A percentile compares a stretch with the other conserved stretches of the same genome.
phyloP scores from a whole-genome alignment of 2,797 vertebrate genomes.

The Cossypha dichroa region DNA sequence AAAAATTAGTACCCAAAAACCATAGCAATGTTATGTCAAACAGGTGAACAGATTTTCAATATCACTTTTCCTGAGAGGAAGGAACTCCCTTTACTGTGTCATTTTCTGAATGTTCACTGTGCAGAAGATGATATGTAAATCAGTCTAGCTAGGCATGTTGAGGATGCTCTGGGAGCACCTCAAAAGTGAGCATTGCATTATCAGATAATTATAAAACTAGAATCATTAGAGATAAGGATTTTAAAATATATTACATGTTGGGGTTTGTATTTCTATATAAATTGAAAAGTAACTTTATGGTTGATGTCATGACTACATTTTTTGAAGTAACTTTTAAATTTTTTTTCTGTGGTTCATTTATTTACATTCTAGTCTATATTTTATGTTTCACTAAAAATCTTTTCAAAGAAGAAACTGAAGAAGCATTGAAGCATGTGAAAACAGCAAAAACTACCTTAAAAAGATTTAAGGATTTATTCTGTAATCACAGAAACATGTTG shows the following conservation, averaged over 20 bases:
- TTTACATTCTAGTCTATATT: constrained; percentile 69
- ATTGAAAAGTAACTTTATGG: not conserved
- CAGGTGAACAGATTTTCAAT: not conserved
- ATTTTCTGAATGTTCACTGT: not conserved
- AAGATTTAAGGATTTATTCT: constrained; percentile 79
- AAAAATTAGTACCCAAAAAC: not conserved
- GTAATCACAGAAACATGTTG: constrained; percentile 76
- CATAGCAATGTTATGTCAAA: not conserved
- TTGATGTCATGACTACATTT: not conserved
- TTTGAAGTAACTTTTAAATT: not conserved
- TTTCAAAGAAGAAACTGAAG: constrained; percentile 80
- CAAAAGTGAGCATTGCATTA: not conserved
- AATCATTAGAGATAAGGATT: not conserved
- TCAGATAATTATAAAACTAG: not conserved
- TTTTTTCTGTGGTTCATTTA: not conserved
- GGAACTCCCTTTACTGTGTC: not conserved
- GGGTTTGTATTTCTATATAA: not conserved
- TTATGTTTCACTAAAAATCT: constrained; percentile 79
- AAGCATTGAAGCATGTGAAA: constrained; percentile 79
- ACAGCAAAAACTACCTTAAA: constrained; percentile 70
- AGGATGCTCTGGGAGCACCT: not conserved
- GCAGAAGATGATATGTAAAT: accelerated
- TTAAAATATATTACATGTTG: not conserved
- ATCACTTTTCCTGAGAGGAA: not conserved
- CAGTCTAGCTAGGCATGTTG: not conserved